phyloP scores from a whole-genome alignment of 1,140 invertebrate genomes.

The Cydia pomonella region DNA sequence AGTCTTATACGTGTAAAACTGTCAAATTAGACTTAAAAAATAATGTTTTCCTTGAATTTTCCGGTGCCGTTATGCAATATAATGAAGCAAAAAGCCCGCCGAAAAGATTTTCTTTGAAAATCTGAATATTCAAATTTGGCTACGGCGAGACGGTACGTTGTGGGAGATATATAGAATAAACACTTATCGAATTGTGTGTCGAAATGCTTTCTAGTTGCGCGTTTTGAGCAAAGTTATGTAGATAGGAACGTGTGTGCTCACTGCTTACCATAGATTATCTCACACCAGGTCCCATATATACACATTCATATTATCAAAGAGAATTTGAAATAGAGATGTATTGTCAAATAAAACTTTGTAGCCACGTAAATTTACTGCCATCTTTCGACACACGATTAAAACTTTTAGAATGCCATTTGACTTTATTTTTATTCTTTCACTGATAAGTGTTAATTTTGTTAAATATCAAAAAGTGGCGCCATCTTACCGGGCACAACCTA shows the following conservation, averaged over 20 bases:
- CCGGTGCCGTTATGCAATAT: background rate
- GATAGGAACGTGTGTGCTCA: background rate
- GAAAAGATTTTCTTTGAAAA: constrained; percentile 14
- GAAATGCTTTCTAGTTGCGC: background rate
- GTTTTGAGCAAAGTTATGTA: background rate
- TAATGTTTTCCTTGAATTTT: background rate
- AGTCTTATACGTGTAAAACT: background rate
- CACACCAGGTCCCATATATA: background rate
- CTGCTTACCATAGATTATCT: background rate
- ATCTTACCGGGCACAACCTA: too few relatives aligned
- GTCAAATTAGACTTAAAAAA: background rate
- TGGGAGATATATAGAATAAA: background rate
- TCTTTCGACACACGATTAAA: too few relatives aligned
- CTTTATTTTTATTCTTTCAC: too few relatives aligned
- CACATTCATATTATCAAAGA: too few relatives aligned
- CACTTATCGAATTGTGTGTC: constrained; percentile 1
- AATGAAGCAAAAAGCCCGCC: constrained; percentile 8
- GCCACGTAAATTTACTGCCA: too few relatives aligned
- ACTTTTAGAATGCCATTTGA: too few relatives aligned
- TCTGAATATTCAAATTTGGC: constrained; percentile 20
- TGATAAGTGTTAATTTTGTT: too few relatives aligned
- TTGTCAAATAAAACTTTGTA: too few relatives aligned
- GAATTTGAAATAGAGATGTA: too few relatives aligned
- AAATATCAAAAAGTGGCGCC: too few relatives aligned
- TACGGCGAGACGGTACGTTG: background rate